These are phyloP conservation scores for Malacoraja senta DNA, from an alignment of 2,797 vertebrate genomes.

Conservation along the genomic window DNA sequence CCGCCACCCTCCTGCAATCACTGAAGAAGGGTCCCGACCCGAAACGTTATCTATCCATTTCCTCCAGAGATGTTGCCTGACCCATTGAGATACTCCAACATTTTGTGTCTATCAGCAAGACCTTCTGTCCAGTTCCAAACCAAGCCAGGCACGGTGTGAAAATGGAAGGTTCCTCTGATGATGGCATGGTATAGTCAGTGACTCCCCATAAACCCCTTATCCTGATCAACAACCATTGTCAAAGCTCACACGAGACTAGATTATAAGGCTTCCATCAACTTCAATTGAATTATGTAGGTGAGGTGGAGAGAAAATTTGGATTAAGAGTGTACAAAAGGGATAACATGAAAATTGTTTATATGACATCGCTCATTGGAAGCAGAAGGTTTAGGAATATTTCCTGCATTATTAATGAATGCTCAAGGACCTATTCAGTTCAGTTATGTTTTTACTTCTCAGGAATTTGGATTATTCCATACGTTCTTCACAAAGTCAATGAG, in stretches of 20 bases:
- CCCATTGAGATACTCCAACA: too few species aligned
- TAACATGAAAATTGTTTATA: neutral
- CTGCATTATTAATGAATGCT: neutral
- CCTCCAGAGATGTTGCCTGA: too few species aligned
- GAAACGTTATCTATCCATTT: too few species aligned
- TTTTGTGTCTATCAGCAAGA: too few species aligned
- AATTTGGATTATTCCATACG: neutral
- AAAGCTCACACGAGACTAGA: neutral
- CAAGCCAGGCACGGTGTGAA: neutral
- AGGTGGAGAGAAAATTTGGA: neutral
- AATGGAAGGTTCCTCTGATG: neutral
- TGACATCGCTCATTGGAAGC: neutral
- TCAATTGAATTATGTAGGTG: neutral
- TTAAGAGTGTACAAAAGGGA: neutral
- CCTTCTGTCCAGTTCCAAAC: neutral
- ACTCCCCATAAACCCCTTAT: neutral
- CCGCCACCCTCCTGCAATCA: too few species aligned
- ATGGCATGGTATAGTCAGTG: neutral
- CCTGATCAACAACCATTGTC: neutral
- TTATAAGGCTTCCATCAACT: too few species aligned
- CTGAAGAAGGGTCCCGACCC: too few species aligned
- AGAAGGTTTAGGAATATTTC: neutral
- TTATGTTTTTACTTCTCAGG: neutral
- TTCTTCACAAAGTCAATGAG: neutral
- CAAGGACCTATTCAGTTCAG: too few species aligned